phyloP scores from a whole-genome alignment of 2,113 vertebrate species.

The Pelmatolapia mariae region DNA sequence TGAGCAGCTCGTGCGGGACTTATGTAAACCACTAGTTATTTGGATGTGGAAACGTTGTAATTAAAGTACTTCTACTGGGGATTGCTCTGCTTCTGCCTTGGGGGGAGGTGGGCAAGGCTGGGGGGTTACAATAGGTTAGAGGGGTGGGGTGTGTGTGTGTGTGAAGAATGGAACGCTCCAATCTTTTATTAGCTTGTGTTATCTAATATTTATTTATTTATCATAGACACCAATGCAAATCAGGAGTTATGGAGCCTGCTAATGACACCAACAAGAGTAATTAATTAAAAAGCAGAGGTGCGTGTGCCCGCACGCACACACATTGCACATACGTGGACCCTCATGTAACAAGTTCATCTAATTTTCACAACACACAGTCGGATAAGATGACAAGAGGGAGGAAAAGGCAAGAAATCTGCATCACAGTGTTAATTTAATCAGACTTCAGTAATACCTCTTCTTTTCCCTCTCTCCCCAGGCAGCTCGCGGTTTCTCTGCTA shows the following conservation, averaged over 20 bases:
- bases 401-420: constrained; percentile 58
- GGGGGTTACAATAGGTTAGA: constrained; percentile 6
- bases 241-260: constrained; percentile 15
- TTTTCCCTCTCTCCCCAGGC: constrained; percentile 55
- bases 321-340: constrained; percentile 6
- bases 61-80: constrained; percentile 46
- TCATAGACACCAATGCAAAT: constrained; percentile 29
- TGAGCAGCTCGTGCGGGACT: constrained; percentile 33
- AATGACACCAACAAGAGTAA: constrained; percentile 26
- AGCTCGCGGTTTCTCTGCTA: constrained; percentile 45
- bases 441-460: constrained; percentile 64
- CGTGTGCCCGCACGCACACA: not conserved
- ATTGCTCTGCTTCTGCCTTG: constrained; percentile 22
- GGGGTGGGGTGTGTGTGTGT: not conserved
- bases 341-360: constrained; percentile 56
- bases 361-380: constrained; percentile 47
- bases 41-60: constrained; percentile 46
- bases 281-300: constrained; percentile 31
- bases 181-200: constrained; percentile 13
- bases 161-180: not conserved
- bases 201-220: constrained; percentile 31
- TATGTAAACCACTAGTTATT: constrained; percentile 54
- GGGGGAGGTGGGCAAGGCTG: constrained; percentile 1
- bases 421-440: constrained; percentile 71
- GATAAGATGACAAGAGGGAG: constrained; percentile 17